phyloP scores from a whole-genome alignment of 2,888 invertebrate species.

The Achlya flavicornis region DNA sequence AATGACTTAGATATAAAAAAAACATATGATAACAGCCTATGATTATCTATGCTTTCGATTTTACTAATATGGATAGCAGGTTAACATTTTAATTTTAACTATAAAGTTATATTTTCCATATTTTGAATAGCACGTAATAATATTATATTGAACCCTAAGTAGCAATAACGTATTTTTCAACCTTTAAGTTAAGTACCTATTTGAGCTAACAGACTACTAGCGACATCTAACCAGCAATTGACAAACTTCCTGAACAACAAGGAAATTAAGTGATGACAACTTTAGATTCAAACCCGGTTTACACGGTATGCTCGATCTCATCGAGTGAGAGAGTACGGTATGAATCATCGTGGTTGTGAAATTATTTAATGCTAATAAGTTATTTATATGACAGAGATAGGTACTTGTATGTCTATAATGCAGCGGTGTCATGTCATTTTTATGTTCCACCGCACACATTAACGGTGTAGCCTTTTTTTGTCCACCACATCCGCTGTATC shows the following conservation, averaged over 20 bases:
- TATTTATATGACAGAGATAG: slow-evolving; percentile 17
- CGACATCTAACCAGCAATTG: slow-evolving; percentile 33
- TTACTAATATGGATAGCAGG: no score
- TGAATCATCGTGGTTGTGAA: slow-evolving; percentile 10
- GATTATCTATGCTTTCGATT: no score
- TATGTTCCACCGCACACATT: slow-evolving; percentile 43
- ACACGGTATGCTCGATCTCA: not conserved
- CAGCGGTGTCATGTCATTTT: slow-evolving; percentile 35
- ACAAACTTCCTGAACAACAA: slow-evolving; percentile 25
- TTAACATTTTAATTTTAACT: no score
- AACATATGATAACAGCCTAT: no score
- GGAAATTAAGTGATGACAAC: slow-evolving; percentile 14
- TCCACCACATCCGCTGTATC: slow-evolving; percentile 20
- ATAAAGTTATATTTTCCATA: no score
- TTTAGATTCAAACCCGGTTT: not conserved
- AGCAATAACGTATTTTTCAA: not conserved
- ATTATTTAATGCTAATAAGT: slow-evolving; percentile 14
- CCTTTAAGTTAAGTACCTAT: not conserved
- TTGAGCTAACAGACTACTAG: slow-evolving; percentile 19
- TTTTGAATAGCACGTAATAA: no score
- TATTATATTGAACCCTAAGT: no score
- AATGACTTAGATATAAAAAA: no score
- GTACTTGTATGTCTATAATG: not conserved
- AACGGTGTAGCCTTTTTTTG: slow-evolving; percentile 40
- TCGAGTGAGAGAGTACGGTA: not conserved